A percentile compares a stretch with the other conserved stretches of the same genome.
phyloP scores from a whole-genome alignment of 2,888 invertebrate genomes.

The Lacanobia wlatinum region DNA sequence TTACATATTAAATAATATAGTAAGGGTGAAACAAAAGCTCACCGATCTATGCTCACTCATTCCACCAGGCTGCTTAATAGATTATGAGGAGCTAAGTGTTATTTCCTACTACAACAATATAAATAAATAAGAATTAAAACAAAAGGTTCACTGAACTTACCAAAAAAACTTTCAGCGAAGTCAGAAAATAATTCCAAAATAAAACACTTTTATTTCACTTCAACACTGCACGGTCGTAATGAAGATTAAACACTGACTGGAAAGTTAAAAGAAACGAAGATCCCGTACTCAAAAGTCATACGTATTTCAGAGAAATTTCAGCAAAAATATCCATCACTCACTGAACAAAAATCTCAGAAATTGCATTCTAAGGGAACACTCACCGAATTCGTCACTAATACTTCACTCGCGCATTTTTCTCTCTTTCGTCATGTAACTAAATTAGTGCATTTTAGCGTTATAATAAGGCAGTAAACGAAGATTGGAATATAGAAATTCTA shows the following conservation, averaged over 20 bases:
- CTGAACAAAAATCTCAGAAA: slow-evolving; percentile 55
- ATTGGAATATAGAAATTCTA: slow-evolving; percentile 62
- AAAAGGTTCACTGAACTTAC: slow-evolving; percentile 30
- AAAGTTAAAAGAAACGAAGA: slow-evolving; percentile 41
- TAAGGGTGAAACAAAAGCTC: too few species aligned
- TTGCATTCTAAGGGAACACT: slow-evolving; percentile 52
- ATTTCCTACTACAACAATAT: not conserved
- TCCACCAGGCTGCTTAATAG: too few species aligned
- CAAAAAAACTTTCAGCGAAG: not conserved
- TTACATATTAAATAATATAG: too few species aligned
- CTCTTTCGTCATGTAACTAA: slow-evolving; percentile 9
- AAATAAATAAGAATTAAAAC: not conserved
- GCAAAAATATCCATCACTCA: slow-evolving; percentile 65
- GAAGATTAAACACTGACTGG: slow-evolving; percentile 42
- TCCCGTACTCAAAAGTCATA: slow-evolving; percentile 44
- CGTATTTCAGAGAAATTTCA: slow-evolving; percentile 51
- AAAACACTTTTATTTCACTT: slow-evolving; percentile 28
- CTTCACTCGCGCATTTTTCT: slow-evolving; percentile 25
- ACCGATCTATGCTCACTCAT: too few species aligned
- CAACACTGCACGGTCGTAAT: slow-evolving; percentile 35
- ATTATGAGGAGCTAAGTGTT: not conserved
- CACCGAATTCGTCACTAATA: slow-evolving; percentile 47
- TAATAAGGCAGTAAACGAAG: slow-evolving; percentile 29
- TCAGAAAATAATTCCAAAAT: not conserved
- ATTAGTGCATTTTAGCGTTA: slow-evolving; percentile 14